Evolutionary conservation across 2,113 vertebrate genomes (phyloP).

Genomic region (Himantopus leucocephalus): DNA sequence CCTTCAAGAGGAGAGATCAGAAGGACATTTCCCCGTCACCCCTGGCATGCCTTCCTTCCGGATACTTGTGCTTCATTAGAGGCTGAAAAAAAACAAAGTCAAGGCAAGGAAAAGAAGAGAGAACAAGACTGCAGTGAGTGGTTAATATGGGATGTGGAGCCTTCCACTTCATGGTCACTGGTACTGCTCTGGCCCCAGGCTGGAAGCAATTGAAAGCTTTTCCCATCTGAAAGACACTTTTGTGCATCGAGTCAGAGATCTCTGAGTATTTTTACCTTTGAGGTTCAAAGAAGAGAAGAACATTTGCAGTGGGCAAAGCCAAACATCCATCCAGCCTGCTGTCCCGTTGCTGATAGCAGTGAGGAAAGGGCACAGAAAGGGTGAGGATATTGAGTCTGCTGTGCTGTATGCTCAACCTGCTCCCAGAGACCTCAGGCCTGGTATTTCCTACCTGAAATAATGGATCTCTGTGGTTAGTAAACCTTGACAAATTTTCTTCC

Average conservation of each 20-base stretch:
- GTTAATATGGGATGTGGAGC: not conserved
- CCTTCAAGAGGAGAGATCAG: constrained; percentile 65
- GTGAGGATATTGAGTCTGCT: not conserved
- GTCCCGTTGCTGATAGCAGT: not conserved
- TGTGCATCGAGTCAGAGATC: not conserved
- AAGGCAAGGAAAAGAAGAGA: constrained; percentile 22
- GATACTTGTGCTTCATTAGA: constrained; percentile 59
- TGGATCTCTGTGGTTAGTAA: not conserved
- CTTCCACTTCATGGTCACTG: constrained; percentile 24
- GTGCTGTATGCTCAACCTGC: not conserved
- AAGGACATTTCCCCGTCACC: constrained; percentile 60
- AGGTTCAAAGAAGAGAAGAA: constrained; percentile 8
- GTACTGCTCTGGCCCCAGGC: not conserved
- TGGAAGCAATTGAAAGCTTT: constrained; percentile 40
- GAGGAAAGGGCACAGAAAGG: not conserved
- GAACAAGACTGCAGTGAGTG: constrained; percentile 13
- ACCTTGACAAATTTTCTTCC: not conserved
- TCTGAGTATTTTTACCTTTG: constrained; percentile 3
- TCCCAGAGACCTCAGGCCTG: not conserved
- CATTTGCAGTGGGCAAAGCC: constrained; percentile 4
- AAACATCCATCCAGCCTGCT: not conserved
- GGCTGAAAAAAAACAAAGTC: not conserved
- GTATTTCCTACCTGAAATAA: not conserved
- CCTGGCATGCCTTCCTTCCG: constrained; percentile 53
- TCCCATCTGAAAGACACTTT: not conserved